These are phyloP conservation scores for Tursiops truncatus DNA, from an alignment of 2,113 vertebrate genomes.

Conservation along the genomic window DNA sequence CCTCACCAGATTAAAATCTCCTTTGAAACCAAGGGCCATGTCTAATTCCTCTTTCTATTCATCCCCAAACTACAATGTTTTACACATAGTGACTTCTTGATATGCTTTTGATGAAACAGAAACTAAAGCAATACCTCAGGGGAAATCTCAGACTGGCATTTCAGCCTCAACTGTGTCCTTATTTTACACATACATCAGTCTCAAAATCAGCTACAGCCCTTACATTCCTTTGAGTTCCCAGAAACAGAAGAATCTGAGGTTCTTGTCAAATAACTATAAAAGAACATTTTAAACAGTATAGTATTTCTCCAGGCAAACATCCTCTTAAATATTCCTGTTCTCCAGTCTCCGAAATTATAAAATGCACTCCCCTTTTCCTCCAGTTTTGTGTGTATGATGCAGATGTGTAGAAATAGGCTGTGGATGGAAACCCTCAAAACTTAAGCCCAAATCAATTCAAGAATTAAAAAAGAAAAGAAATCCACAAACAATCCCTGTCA, in stretches of 20 bases:
- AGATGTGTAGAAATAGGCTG: too few relatives aligned
- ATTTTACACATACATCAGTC: background rate
- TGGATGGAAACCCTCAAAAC: background rate
- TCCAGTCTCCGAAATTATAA: background rate
- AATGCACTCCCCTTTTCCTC: background rate
- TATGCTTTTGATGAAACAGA: background rate
- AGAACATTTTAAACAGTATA: background rate
- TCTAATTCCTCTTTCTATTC: background rate
- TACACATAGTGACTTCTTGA: background rate
- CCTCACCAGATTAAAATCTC: background rate
- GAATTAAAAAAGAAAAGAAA: background rate
- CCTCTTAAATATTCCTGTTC: background rate
- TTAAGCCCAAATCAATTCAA: background rate
- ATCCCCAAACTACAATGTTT: background rate
- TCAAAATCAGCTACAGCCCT: background rate
- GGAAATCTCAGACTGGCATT: background rate
- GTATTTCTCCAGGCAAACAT: background rate
- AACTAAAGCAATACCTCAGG: background rate
- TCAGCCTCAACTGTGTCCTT: background rate
- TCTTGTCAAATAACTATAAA: background rate
- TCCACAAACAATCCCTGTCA: background rate
- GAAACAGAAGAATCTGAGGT: background rate
- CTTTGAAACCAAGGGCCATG: background rate
- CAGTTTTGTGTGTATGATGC: background rate
- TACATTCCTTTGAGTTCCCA: background rate